Evolutionary conservation across 23 tunicate genomes (phyloP), one percentile per base, ranked within the genome.

Genomic region (Diplosoma virens): DNA sequence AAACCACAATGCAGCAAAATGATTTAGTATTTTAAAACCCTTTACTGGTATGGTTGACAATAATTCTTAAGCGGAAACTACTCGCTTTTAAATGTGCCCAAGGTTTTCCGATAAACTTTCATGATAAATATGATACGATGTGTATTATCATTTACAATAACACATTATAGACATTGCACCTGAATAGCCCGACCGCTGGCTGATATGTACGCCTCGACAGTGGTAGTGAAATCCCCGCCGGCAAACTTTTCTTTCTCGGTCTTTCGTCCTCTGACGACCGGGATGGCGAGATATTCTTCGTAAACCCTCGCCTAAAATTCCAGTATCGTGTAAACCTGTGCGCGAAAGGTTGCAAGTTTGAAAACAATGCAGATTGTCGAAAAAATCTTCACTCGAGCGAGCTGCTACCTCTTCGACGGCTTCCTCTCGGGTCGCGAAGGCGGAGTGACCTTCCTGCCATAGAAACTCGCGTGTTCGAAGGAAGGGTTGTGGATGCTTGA

Each of bases 381-480:
- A 41, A 41, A 9, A 41, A 41, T 7, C 9, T 9, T 41, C 50
- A 41, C 50, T 41, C 50, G 11, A 41, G 14, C 9, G 50, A 41
- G 14, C 50, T 7, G 14, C 3, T 52, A 93, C 98, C 80, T 93
- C 98, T 82, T 86, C 65, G 25, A 71, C 81, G n/a, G 98, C 98
- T 63, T 86, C 94, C 1, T 68, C 59, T 31, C 82, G 78, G 6
- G 76, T 71, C 11, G 98, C 94, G 64, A 86, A 87, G 17, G 98
- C 98, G 66, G 78, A 78, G 94, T 93, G 98, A 34, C 98, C 98
- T 86, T 93, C 98, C 58, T 93, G 98, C 98, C 98, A 93, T 29
- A 93, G 41, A 77, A 93, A 93, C 77, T 93, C 98, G 0, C 98
- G 77, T 1, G 98, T 93, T 66, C 98, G 22, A 7, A 89, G 80